A percentile compares a stretch with the other conserved stretches of the same genome.
Evolutionary conservation across 2,888 invertebrate genomes (phyloP).

Genomic region (Argyresthia albistria): DNA sequence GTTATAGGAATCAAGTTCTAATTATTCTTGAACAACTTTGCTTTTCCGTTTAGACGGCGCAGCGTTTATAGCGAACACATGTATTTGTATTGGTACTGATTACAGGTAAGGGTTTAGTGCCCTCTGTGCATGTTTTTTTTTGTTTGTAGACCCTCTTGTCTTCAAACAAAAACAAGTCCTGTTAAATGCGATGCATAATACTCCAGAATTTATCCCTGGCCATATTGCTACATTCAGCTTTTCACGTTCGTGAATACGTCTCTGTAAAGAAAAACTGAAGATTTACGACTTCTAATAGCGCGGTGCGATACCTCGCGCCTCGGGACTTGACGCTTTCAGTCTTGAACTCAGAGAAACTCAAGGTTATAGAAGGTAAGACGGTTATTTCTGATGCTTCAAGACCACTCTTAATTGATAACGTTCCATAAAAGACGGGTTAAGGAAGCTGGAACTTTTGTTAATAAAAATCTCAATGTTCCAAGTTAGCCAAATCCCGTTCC

Average conservation of each 20-base stretch:
- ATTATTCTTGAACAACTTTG: too few species aligned
- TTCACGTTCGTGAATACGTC: neutral
- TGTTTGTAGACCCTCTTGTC: too few species aligned
- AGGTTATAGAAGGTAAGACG: neutral
- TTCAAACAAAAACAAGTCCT: too few species aligned
- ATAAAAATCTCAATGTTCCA: too few species aligned
- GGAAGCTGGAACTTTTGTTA: neutral
- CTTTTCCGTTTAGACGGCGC: too few species aligned
- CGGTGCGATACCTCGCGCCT: constrained; percentile 26
- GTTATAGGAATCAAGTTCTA: too few species aligned
- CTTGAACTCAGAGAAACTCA: neutral
- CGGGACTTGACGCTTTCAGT: constrained; percentile 12
- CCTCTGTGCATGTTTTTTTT: too few species aligned
- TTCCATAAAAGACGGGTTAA: neutral
- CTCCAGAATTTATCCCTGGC: neutral
- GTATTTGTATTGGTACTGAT: too few species aligned
- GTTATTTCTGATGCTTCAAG: neutral
- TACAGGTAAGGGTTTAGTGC: too few species aligned
- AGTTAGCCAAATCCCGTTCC: neutral
- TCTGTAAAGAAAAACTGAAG: constrained; percentile 36
- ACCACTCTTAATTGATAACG: too few species aligned
- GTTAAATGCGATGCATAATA: too few species aligned
- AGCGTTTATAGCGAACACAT: too few species aligned
- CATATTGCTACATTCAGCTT: neutral
- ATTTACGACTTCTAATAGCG: constrained; percentile 39